phyloP scores from a whole-genome alignment of 2,113 vertebrate species.

The Ammodytes marinus region DNA sequence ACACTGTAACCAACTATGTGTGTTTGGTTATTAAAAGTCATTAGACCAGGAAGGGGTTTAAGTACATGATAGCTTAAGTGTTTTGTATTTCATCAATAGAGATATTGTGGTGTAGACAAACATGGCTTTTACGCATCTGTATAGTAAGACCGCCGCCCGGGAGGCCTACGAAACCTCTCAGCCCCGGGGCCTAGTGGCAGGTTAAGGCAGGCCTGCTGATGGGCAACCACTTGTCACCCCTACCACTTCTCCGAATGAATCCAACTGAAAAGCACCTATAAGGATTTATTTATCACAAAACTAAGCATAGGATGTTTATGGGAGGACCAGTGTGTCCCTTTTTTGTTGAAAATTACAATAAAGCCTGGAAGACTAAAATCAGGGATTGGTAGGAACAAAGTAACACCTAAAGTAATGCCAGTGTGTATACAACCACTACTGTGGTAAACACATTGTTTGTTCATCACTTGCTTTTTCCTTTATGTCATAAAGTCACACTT shows the following conservation, averaged over 20 bases:
- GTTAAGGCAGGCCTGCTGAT: too few relatives aligned
- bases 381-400: background rate
- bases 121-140: too few relatives aligned
- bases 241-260: conserved; percentile 44
- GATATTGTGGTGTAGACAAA: too few relatives aligned
- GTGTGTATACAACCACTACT: background rate
- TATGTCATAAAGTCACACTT: background rate
- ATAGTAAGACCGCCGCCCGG: too few relatives aligned
- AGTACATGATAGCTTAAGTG: too few relatives aligned
- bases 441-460: background rate
- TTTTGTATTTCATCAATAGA: too few relatives aligned
- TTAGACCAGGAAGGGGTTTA: too few relatives aligned
- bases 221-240: conserved; percentile 17
- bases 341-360: background rate
- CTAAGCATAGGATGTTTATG: background rate
- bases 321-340: background rate
- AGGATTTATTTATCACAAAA: conserved; percentile 4
- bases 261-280: background rate
- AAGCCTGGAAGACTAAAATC: background rate
- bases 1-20: too few relatives aligned
- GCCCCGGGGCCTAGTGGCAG: too few relatives aligned
- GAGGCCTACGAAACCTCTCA: too few relatives aligned
- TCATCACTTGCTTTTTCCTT: conserved; percentile 2
- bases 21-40: too few relatives aligned
- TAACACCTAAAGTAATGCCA: background rate